phyloP scores from a whole-genome alignment of 92 coral and sea anemone genomes.

The Epizoanthus scotinus region DNA sequence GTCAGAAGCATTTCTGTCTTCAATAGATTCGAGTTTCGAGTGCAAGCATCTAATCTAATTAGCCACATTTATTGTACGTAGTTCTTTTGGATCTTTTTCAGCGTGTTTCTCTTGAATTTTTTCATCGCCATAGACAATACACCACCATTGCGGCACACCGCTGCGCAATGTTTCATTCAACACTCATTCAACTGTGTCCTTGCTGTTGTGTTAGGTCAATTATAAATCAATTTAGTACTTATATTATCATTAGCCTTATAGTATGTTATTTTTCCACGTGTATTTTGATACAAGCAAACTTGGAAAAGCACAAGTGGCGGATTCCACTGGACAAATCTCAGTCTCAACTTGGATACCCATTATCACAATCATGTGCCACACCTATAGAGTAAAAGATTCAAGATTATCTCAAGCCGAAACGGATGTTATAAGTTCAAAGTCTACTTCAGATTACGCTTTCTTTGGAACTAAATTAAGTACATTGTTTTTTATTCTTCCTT shows the following conservation, averaged over 20 bases:
- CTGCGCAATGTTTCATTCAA: background rate
- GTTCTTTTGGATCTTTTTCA: background rate
- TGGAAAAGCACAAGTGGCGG: conserved; percentile 12
- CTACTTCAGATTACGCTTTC: background rate
- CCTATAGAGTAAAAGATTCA: background rate
- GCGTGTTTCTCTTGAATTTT: background rate
- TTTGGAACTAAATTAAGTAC: background rate
- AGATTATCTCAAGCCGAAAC: no score
- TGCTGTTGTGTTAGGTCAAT: conserved; percentile 30
- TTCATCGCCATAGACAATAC: background rate
- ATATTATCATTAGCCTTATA: conserved; percentile 14
- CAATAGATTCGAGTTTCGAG: background rate
- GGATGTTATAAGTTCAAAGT: no score
- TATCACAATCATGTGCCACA: background rate
- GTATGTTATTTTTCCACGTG: conserved; percentile 35
- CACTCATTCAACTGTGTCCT: conserved; percentile 11
- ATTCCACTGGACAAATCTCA: background rate
- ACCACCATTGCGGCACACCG: conserved; percentile 3
- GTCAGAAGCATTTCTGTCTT: background rate
- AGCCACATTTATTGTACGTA: background rate
- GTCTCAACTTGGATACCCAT: background rate
- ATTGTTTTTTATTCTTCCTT: background rate
- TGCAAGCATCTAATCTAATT: background rate
- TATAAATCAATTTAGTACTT: conserved; percentile 37
- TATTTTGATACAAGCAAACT: background rate